Percentiles rank a stretch among this genome's conserved stretches.
phyloP scores from a whole-genome alignment of 30 jellyfish, hydroid and myxozoan genomes.

The Chrysaora quinquecirrha region DNA sequence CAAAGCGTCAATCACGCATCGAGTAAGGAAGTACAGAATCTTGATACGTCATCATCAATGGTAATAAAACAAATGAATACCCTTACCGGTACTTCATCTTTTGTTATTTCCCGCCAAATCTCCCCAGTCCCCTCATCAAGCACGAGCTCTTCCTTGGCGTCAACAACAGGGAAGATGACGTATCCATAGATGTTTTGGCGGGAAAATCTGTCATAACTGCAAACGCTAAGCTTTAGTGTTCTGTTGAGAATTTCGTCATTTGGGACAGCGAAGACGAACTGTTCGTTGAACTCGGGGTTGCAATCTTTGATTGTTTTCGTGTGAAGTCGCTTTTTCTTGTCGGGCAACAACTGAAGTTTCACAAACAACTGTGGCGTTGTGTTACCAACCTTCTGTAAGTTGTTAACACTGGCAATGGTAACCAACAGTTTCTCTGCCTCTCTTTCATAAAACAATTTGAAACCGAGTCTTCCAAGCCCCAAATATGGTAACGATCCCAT shows the following conservation, averaged over 20 bases:
- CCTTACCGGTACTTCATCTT: slow-evolving; percentile 78
- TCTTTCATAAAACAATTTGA: slow-evolving; percentile 64
- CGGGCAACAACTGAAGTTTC: slow-evolving; percentile 81
- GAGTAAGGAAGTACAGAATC: too few relatives aligned
- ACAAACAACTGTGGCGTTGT: slow-evolving; percentile 76
- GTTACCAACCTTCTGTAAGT: slow-evolving; percentile 52
- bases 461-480: slow-evolving; percentile 84
- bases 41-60: too few relatives aligned
- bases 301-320: slow-evolving; percentile 75
- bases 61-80: too few relatives aligned
- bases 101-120: slow-evolving; percentile 82
- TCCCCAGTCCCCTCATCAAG: slow-evolving; percentile 85
- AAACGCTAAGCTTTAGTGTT: slow-evolving; percentile 70
- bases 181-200: slow-evolving; percentile 81
- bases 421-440: slow-evolving; percentile 72
- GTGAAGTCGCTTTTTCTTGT: slow-evolving; percentile 84
- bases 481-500: slow-evolving; percentile 71
- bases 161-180: slow-evolving; percentile 76
- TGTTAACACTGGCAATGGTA: slow-evolving; percentile 38
- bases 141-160: slow-evolving; percentile 62
- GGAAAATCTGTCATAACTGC: slow-evolving; percentile 92
- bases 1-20: too few relatives aligned
- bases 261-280: slow-evolving; percentile 74
- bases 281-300: slow-evolving; percentile 89
- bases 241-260: slow-evolving; percentile 65